Base-by-base conservation (phyloP, 2,113 vertebrate species). In the Elephas maximus region DNA sequence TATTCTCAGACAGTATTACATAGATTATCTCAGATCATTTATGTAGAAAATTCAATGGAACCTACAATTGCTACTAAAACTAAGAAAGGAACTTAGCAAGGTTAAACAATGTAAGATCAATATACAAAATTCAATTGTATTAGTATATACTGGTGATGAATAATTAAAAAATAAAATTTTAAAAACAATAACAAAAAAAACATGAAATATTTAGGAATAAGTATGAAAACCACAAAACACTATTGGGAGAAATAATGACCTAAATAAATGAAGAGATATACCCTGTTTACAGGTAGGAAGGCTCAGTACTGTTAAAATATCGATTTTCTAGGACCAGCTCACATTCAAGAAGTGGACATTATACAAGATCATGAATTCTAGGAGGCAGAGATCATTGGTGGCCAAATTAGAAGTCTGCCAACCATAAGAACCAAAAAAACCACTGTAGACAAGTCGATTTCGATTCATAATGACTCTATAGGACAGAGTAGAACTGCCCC, bases 1-100 rank as follows among this genome's bases (percentile, higher is more conserved):
- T 81, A 86, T 77, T 76, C 33, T 90, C 26, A 63, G 76, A 77
- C 41, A 88, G 26, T 65, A 28, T 65, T 65, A 94, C n/a, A 92
- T 53, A 74, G 24, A 65, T 65, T 9, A 62, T 62, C 60, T 62
- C 21, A 62, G 11, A 63, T 84, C 45, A 86, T 77, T 21, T 95
- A 92, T 81, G n/a, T 48, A 91, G 53, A 86, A 84, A 88, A 76
- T 71, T 20, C 41, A 88, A 51, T 89, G 12, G 26, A 86, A 94
- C 73, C 33, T 65, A 82, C 37, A n/a, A 93, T 84, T 77, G n/a
- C 33, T 79, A 88, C 78, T 84, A 84, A 90, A 94, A 90, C 48
- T 82, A 94, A 65, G 78, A 37, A 37, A 37, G 37, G 6, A 96
- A 77, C 20, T 91, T 89, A 88, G 41, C n/a, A 74, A 37, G 6